Conservation (phyloP, 2,888 invertebrate genomes). For the Ferrisia virgata region DNA sequence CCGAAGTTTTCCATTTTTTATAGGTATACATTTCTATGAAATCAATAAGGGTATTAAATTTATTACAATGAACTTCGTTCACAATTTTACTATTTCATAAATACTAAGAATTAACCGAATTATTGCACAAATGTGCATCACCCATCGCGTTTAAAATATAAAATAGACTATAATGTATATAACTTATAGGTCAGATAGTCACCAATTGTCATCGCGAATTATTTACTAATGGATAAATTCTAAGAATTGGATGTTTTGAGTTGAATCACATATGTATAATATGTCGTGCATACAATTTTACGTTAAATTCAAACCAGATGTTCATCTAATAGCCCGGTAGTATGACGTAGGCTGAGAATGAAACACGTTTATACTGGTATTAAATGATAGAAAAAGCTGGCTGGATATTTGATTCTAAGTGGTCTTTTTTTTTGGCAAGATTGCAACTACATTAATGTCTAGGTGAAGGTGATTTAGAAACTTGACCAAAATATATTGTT, state of each 20-base stretch:
- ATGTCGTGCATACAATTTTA: background rate
- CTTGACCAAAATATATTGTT: too few species aligned
- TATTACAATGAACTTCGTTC: background rate
- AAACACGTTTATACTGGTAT: background rate
- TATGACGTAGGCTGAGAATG: background rate
- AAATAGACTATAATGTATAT: background rate
- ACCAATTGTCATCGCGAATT: background rate
- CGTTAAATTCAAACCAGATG: background rate
- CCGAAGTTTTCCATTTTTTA: slow-evolving; percentile 3
- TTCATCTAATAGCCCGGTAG: too few species aligned
- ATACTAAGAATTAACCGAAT: background rate
- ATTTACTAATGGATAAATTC: background rate
- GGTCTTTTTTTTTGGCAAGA: too few species aligned
- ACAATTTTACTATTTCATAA: background rate
- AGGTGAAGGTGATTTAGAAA: too few species aligned
- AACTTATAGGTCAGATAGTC: background rate
- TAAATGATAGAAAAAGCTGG: too few species aligned
- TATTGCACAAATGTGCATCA: background rate
- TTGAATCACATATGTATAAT: background rate
- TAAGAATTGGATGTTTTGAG: background rate
- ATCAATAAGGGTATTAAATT: background rate
- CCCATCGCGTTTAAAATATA: background rate
- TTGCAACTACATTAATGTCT: too few species aligned
- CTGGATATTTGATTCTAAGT: too few species aligned
- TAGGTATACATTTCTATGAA: background rate